phyloP scores from a whole-genome alignment of 2,113 vertebrate genomes.

The Neodon shergylaensis region DNA sequence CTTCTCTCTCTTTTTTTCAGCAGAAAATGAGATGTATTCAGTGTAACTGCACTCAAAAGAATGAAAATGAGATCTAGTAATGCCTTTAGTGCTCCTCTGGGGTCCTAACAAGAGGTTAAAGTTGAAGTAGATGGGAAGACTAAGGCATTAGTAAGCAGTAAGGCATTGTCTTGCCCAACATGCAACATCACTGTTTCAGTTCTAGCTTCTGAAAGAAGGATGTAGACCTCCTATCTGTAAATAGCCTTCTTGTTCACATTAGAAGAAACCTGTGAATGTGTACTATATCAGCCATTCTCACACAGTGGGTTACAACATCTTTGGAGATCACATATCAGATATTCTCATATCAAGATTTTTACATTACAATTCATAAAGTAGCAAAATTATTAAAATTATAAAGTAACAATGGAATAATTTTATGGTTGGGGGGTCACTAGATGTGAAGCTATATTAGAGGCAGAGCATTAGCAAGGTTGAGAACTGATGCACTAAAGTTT shows the following conservation, averaged over 20 bases:
- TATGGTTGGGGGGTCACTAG: not conserved
- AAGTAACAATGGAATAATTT: not conserved
- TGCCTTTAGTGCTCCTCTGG: not conserved
- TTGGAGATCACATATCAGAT: not conserved
- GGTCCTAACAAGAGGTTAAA: not conserved
- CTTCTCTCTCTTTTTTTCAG: too few species aligned
- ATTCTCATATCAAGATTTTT: not conserved
- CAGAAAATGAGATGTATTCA: not conserved
- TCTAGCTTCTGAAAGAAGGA: not conserved
- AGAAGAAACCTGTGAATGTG: not conserved
- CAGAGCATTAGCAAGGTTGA: not conserved
- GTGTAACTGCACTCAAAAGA: not conserved
- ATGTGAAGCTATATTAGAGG: not conserved
- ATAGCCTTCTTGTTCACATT: not conserved
- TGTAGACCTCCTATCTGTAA: not conserved
- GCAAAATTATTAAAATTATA: not conserved
- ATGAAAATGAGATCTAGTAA: too few species aligned
- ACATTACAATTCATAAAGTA: not conserved
- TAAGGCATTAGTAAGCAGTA: not conserved
- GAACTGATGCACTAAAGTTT: not conserved
- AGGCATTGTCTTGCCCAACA: not conserved
- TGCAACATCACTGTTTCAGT: not conserved
- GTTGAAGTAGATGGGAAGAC: not conserved
- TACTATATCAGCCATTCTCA: not conserved
- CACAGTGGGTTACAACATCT: not conserved